A percentile compares a stretch with the other conserved stretches of the same genome.
phyloP scores from a whole-genome alignment of 1,140 invertebrate species.

The Cepaea nemoralis region DNA sequence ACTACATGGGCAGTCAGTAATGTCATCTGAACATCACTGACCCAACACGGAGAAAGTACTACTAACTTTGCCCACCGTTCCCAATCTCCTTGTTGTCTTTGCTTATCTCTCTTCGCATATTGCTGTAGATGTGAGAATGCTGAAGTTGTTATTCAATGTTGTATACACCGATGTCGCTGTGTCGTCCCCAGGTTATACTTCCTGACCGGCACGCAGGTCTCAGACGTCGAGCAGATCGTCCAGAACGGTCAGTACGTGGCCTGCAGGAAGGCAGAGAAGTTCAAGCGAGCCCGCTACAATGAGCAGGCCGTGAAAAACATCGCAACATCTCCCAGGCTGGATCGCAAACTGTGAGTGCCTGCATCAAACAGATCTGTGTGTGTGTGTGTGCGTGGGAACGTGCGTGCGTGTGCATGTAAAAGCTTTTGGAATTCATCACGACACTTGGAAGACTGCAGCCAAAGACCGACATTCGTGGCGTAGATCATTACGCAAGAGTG shows the following conservation, averaged over 20 bases:
- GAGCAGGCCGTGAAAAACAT: constrained; percentile 38
- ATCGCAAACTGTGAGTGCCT: constrained; percentile 33
- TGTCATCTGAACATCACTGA: no score
- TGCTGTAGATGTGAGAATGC: background rate
- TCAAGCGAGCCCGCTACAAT: constrained; percentile 40
- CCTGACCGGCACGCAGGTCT: constrained; percentile 34
- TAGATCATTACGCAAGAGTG: no score
- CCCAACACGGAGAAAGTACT: background rate
- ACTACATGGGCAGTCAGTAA: no score
- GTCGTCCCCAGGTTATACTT: constrained; percentile 39
- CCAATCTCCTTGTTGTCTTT: background rate
- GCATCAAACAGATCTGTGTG: no score
- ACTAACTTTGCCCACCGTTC: background rate
- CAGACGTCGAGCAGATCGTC: constrained; percentile 38
- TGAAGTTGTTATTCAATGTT: background rate
- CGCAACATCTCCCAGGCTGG: constrained; percentile 36
- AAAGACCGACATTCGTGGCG: no score
- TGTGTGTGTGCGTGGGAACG: no score
- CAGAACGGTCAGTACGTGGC: constrained; percentile 44
- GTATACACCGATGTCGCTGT: background rate
- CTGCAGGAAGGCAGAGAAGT: constrained; percentile 25
- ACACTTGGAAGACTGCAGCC: no score
- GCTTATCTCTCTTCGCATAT: background rate
- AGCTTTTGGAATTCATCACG: no score
- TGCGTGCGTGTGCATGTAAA: no score